phyloP scores from a whole-genome alignment of 2,113 vertebrate species.

The Scartelaos histophorus region DNA sequence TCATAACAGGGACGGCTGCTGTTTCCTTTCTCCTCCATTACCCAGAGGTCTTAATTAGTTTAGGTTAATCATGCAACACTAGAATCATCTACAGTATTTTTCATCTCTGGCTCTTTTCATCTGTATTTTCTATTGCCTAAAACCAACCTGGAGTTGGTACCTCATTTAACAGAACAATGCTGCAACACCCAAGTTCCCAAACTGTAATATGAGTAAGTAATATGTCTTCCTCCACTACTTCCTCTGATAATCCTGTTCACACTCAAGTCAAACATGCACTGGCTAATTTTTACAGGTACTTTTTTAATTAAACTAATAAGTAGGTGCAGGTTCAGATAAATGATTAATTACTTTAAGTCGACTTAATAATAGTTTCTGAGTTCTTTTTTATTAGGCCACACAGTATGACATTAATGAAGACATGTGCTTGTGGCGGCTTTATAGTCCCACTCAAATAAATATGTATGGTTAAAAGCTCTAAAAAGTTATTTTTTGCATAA shows the following conservation, averaged over 20 bases:
- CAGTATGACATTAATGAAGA: background rate
- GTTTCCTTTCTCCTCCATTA: constrained; percentile 71
- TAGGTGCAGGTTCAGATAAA: background rate
- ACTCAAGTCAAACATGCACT: background rate
- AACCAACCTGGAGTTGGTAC: constrained; percentile 65
- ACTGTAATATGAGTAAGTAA: constrained; percentile 53
- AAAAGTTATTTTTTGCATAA: too few species aligned
- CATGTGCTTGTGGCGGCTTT: too few species aligned
- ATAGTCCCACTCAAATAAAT: too few species aligned
- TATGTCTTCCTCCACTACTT: constrained; percentile 13
- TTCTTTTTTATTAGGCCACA: background rate
- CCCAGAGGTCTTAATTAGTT: constrained; percentile 82
- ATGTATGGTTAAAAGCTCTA: too few species aligned
- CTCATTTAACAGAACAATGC: constrained; percentile 61
- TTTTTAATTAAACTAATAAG: background rate
- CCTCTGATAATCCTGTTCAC: background rate
- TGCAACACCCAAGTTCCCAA: constrained; percentile 56
- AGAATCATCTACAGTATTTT: constrained; percentile 76
- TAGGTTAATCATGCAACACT: constrained; percentile 75
- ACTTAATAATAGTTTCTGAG: background rate
- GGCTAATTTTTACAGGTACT: background rate
- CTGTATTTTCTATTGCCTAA: constrained; percentile 65
- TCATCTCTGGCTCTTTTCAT: constrained; percentile 63
- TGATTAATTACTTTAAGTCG: background rate
- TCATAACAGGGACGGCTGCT: constrained; percentile 51